A percentile compares a stretch with the other conserved stretches of the same genome.
Conservation (phyloP, 2,113 vertebrate species). For the Vicugna pacos region DNA sequence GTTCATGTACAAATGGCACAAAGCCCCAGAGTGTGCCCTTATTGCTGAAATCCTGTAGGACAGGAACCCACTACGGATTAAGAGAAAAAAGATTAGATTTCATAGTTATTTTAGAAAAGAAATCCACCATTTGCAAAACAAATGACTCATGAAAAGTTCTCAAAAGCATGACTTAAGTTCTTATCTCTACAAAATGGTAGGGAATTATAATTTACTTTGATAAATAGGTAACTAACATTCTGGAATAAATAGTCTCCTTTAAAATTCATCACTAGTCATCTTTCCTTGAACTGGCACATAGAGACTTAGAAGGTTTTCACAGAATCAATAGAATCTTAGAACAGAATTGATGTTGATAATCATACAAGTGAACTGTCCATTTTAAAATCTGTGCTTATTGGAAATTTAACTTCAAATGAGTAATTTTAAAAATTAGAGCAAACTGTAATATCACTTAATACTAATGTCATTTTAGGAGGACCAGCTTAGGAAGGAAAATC, state of each 20-base stretch:
- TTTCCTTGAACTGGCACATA: background rate
- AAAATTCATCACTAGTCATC: background rate
- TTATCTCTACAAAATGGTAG: background rate
- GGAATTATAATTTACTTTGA: background rate
- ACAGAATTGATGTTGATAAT: background rate
- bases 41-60: slow-evolving; percentile 92
- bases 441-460: background rate
- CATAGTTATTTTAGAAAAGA: background rate
- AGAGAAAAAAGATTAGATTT: background rate
- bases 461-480: background rate
- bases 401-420: background rate
- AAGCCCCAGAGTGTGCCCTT: slow-evolving; percentile 94
- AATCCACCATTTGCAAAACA: background rate
- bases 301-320: background rate
- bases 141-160: background rate
- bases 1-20: slow-evolving; percentile 81
- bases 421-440: background rate
- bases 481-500: background rate
- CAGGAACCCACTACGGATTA: slow-evolving; percentile 90
- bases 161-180: background rate
- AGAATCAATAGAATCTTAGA: background rate
- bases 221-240: background rate
- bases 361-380: background rate
- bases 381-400: background rate
- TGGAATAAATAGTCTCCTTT: background rate